Evolutionary conservation across 1,140 invertebrate species (phyloP).

Genomic region (Eurosta solidaginis): DNA sequence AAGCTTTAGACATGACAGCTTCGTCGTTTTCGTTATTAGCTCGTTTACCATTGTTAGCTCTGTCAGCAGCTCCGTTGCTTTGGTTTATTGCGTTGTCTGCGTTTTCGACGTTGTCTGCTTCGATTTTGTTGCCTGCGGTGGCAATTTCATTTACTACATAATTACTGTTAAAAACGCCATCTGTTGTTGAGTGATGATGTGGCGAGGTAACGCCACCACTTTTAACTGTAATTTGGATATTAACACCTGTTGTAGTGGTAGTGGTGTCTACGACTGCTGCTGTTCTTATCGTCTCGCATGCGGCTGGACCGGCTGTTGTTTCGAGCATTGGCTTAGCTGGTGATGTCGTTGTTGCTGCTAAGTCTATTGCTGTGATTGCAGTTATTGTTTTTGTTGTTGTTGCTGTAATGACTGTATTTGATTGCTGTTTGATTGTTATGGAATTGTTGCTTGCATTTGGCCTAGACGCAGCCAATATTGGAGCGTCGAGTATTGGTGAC

Average conservation of each 20-base stretch:
- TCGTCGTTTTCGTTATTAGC: slow-evolving; percentile 3
- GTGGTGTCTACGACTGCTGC: no score
- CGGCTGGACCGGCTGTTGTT: neutral
- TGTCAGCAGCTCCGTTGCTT: slow-evolving; percentile 35
- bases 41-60: no score
- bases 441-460: slow-evolving; percentile 35
- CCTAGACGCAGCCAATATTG: slow-evolving; percentile 30
- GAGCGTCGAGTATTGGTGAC: slow-evolving; percentile 46
- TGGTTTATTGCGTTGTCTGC: slow-evolving; percentile 55
- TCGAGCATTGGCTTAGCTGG: neutral
- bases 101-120: neutral
- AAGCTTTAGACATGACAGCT: neutral
- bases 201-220: neutral
- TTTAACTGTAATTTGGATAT: slow-evolving; percentile 12
- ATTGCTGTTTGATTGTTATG: slow-evolving; percentile 31
- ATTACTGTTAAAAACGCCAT: slow-evolving; percentile 11
- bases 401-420: slow-evolving; percentile 11
- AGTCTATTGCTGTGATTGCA: slow-evolving; percentile 33
- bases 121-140: neutral
- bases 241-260: slow-evolving; percentile 18
- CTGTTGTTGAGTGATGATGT: slow-evolving; percentile 12
- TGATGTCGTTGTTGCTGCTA: slow-evolving; percentile 35
- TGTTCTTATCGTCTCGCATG: neutral
- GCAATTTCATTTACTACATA: slow-evolving; percentile 27
- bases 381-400: neutral